phyloP scores from a whole-genome alignment of 2,113 vertebrate genomes.

The Passer montanus region DNA sequence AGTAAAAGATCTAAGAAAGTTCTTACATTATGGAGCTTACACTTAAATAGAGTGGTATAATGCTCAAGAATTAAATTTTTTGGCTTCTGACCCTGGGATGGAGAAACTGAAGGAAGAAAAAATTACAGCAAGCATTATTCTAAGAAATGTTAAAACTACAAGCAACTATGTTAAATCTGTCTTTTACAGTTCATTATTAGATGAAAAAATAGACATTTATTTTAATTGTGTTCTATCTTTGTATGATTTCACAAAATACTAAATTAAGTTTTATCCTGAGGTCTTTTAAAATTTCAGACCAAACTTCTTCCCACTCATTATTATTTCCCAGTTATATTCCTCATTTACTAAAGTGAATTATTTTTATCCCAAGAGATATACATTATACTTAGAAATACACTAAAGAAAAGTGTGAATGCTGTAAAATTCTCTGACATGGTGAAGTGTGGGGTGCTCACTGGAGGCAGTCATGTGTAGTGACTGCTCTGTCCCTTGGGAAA shows the following conservation, averaged over 20 bases:
- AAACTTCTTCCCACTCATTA: not conserved
- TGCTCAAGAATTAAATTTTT: not conserved
- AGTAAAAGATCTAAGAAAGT: slow-evolving; percentile 36
- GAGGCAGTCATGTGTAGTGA: not conserved
- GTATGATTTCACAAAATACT: not conserved
- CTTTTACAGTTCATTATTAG: not conserved
- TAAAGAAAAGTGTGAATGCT: not conserved
- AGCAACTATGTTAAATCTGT: not conserved
- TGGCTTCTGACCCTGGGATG: not conserved
- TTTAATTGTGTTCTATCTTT: not conserved
- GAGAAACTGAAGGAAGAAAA: not conserved
- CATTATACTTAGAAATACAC: not conserved
- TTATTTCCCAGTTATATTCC: not conserved
- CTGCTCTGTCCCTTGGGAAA: not conserved
- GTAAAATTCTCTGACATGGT: not conserved
- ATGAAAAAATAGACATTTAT: not conserved
- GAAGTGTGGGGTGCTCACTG: not conserved
- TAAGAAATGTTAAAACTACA: not conserved
- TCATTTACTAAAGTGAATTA: not conserved
- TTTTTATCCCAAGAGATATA: not conserved
- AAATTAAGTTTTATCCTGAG: not conserved
- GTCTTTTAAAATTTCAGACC: not conserved
- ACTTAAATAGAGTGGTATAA: slow-evolving; percentile 15
- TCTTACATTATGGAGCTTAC: not conserved
- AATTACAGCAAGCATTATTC: not conserved